phyloP scores from a whole-genome alignment of 2,888 invertebrate species.

The Coenonympha arcania region DNA sequence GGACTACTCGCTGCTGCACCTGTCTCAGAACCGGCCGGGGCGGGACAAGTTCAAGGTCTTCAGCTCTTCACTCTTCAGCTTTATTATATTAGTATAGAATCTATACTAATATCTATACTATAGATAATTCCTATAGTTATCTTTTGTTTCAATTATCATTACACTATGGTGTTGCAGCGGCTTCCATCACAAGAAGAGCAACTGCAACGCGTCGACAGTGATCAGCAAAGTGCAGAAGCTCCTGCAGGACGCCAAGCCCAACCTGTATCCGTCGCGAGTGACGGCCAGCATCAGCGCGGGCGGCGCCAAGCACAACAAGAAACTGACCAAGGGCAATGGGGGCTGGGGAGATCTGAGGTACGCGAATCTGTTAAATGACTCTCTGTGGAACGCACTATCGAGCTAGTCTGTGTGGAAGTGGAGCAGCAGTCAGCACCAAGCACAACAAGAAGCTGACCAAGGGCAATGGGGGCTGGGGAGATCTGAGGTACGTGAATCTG shows the following conservation, averaged over 20 bases:
- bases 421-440: no score
- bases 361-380: no score
- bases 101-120: no score
- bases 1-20: constrained; percentile 97
- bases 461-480: no score
- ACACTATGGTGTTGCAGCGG: no score
- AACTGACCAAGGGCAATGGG: constrained; percentile 91
- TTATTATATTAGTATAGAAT: no score
- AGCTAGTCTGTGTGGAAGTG: no score
- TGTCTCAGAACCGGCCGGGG: constrained; percentile 87
- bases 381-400: no score
- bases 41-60: constrained; percentile 85
- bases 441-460: no score
- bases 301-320: constrained; percentile 87
- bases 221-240: constrained; percentile 89
- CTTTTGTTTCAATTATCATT: no score
- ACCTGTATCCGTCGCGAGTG: constrained; percentile 81
- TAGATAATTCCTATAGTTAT: no score
- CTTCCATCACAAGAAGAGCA: constrained; percentile 94
- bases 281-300: constrained; percentile 82
- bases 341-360: constrained; percentile 93
- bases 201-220: constrained; percentile 89
- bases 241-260: constrained; percentile 79
- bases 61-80: constrained; percentile 26
- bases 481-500: no score